Evolutionary conservation across 2,113 vertebrate genomes (phyloP), one percentile per base, ranked within the genome.

Genomic region (Thalassarche chlororhynchos): DNA sequence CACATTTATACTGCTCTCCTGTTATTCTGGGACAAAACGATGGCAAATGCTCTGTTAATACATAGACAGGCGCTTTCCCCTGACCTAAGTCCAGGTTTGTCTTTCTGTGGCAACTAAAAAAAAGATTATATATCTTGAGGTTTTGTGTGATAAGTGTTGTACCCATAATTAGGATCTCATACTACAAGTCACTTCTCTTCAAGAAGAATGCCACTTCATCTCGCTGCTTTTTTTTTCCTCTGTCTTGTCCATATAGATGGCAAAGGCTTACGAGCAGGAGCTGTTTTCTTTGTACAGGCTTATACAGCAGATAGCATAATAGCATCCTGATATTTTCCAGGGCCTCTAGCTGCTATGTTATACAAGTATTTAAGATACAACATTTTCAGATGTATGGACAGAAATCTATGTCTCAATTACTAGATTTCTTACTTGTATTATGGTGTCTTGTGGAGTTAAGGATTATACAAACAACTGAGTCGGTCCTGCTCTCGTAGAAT

Each of bases 121-220:
- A 71, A 55, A 49, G 9, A 34, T 25, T 64, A 13, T 44, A 3
- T 46, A 38, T 84, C 55, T 76, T 38, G 42, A 74, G 19, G 34
- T 78, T 91, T 92, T 5, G 2, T 11, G 2, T 20, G 5, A 0
- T 51, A 16, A 0, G 0, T 52, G 32, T 76, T 65, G 31, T 36
- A 52, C 24, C 26, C 36, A 5, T 57, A 42, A 34, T 52, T 51
- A 26, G 9, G 31, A 34, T 65, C 68, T 44, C 23, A 1, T 52
- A 54, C n/a, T 32, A 5, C 23, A 23, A 61, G 52, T 55, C 61
- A 46, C 60, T 49, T 26, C 47, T 66, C 55, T 42, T 61, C 32
- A 64, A 32, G 61, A 64, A 44, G 32, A 62, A n/a, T 4, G 46
- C 81, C 40, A 12, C 54, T 47, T 47, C 84, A 66, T 47, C 20